Evolutionary conservation across 2,113 vertebrate genomes (phyloP).

Genomic region (Microtus pennsylvanicus): DNA sequence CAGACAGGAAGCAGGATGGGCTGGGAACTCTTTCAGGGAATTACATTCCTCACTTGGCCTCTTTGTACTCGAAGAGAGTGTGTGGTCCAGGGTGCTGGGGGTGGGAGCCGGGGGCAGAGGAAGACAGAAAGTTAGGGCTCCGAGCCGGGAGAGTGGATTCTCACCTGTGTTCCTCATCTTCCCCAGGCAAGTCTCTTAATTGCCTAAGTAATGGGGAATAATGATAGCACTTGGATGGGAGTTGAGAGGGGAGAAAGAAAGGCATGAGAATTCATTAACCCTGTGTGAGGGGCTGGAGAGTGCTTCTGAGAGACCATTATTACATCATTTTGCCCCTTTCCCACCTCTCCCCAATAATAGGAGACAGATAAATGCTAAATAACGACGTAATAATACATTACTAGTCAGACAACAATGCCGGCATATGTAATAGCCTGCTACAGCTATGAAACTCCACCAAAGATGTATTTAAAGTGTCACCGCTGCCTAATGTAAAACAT

Average conservation of each 20-base stretch:
- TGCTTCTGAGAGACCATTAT: conserved; percentile 55
- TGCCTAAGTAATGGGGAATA: conserved; percentile 67
- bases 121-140: conserved; percentile 28
- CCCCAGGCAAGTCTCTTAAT: conserved; percentile 63
- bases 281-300: neutral
- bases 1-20: neutral
- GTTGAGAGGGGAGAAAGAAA: neutral
- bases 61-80: conserved; percentile 59
- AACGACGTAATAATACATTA: conserved; percentile 65
- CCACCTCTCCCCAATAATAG: conserved; percentile 40
- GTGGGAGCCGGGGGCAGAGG: no score
- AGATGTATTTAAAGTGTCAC: conserved; percentile 79
- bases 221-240: conserved; percentile 52
- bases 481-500: conserved; percentile 62
- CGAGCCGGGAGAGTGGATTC: neutral
- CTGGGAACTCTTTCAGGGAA: neutral
- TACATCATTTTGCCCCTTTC: conserved; percentile 48
- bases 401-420: conserved; percentile 71
- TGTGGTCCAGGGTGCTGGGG: conserved; percentile 53
- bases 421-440: conserved; percentile 69
- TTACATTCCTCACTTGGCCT: neutral
- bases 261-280: conserved; percentile 66
- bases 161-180: conserved; percentile 16
- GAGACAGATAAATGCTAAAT: conserved; percentile 70
- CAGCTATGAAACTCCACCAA: conserved; percentile 66